phyloP scores from a whole-genome alignment of 2,797 vertebrate genomes.

The Ispidina lecontei region DNA sequence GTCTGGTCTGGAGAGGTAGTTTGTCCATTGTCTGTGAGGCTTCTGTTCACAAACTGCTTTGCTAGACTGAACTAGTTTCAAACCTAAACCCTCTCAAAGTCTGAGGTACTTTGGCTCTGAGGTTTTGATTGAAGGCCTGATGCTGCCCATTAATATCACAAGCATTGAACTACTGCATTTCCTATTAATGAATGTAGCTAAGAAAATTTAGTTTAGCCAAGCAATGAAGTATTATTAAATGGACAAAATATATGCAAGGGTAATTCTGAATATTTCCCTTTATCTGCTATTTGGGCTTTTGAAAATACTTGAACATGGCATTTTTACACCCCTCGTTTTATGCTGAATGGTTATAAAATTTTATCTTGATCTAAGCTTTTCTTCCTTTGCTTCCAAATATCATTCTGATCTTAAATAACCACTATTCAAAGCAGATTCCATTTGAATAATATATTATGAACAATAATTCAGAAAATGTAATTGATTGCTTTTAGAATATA shows the following conservation, averaged over 20 bases:
- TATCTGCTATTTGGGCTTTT: conserved; percentile 22
- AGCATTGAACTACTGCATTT: not conserved
- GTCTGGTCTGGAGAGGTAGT: not conserved
- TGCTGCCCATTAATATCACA: not conserved
- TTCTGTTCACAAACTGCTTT: not conserved
- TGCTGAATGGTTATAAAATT: conserved; percentile 1
- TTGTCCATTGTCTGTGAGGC: not conserved
- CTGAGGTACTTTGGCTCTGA: not conserved
- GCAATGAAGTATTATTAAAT: conserved; percentile 10
- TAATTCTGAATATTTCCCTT: conserved; percentile 11
- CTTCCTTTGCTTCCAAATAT: conserved; percentile 39
- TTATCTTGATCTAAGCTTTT: not conserved
- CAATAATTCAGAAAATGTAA: conserved; percentile 27
- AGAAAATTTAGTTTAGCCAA: not conserved
- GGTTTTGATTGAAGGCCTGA: not conserved
- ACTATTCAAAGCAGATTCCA: not conserved
- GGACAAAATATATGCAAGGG: not conserved
- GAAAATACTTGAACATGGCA: not conserved
- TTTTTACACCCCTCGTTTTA: not conserved
- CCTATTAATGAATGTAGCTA: not conserved
- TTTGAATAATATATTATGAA: conserved; percentile 22
- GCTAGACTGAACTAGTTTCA: not conserved
- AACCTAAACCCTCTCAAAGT: not conserved
- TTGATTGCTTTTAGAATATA: not conserved
- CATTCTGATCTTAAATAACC: conserved; percentile 41